These are phyloP conservation scores for Lissonota sp. DNA, from an alignment of 2,888 invertebrate genomes.

Conservation along the genomic window DNA sequence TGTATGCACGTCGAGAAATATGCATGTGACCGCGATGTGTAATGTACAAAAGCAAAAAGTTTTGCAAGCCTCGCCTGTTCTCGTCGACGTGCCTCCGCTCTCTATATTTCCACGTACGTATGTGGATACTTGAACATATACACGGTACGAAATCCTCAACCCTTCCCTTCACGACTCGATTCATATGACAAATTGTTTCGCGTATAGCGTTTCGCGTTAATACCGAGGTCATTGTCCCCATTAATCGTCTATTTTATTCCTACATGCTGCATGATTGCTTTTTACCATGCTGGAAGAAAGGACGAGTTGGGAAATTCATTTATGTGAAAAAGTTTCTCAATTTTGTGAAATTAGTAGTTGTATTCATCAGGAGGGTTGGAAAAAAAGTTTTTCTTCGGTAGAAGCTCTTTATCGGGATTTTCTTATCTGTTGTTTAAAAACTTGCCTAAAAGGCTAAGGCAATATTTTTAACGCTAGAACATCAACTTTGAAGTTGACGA, in stretches of 20 bases:
- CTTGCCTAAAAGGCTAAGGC: no score
- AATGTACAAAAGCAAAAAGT: constrained; percentile 46
- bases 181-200: constrained; percentile 66
- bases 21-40: constrained; percentile 45
- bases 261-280: neutral
- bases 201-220: constrained; percentile 56
- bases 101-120: constrained; percentile 6
- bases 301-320: neutral
- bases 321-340: no score
- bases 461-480: no score
- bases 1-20: constrained; percentile 56
- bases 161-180: constrained; percentile 46
- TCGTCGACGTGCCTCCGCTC: constrained; percentile 42
- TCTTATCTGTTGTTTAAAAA: no score
- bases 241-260: constrained; percentile 49
- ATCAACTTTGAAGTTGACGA: no score
- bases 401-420: no score
- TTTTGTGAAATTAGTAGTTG: no score
- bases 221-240: constrained; percentile 48
- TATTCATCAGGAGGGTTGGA: no score
- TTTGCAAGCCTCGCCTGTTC: constrained; percentile 38
- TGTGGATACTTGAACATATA: neutral
- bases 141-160: constrained; percentile 12
- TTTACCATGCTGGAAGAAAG: neutral
- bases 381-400: no score